Evolutionary conservation across 2,888 invertebrate species (phyloP).

Genomic region (Coelogynopora nodosa): DNA sequence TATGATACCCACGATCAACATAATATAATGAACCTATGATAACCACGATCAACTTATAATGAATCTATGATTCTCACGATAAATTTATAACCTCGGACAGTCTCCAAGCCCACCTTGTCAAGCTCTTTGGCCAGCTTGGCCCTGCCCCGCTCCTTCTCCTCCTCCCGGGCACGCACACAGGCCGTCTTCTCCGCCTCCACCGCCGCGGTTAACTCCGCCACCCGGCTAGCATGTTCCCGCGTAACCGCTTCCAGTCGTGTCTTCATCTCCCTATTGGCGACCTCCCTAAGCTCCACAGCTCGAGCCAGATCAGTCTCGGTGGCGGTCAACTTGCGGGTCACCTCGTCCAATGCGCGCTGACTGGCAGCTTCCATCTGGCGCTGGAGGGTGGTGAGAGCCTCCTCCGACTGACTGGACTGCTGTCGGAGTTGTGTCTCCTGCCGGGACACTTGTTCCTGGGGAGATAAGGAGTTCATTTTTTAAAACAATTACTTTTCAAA

Average conservation of each 20-base stretch:
- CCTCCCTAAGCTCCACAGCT: background rate
- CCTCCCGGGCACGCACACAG: background rate
- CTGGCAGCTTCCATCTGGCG: background rate
- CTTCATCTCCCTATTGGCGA: background rate
- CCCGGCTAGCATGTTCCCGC: background rate
- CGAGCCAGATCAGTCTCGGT: background rate
- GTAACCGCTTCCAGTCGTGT: background rate
- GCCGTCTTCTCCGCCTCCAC: background rate
- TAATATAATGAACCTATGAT: too few species aligned
- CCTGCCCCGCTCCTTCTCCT: background rate
- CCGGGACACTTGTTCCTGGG: background rate
- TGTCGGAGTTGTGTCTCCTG: background rate
- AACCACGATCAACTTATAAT: too few species aligned
- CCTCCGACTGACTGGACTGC: background rate
- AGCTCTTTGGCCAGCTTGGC: background rate
- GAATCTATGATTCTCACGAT: too few species aligned
- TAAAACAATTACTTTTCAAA: too few species aligned
- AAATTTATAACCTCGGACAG: too few species aligned
- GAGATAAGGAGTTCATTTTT: too few species aligned
- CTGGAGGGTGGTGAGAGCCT: background rate
- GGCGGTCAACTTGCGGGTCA: background rate
- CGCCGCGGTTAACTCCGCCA: background rate
- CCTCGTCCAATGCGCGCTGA: background rate
- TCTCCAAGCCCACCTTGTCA: background rate
- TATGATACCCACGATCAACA: too few species aligned